phyloP scores from a whole-genome alignment of 2,888 invertebrate genomes.

The Conus canariensis region DNA sequence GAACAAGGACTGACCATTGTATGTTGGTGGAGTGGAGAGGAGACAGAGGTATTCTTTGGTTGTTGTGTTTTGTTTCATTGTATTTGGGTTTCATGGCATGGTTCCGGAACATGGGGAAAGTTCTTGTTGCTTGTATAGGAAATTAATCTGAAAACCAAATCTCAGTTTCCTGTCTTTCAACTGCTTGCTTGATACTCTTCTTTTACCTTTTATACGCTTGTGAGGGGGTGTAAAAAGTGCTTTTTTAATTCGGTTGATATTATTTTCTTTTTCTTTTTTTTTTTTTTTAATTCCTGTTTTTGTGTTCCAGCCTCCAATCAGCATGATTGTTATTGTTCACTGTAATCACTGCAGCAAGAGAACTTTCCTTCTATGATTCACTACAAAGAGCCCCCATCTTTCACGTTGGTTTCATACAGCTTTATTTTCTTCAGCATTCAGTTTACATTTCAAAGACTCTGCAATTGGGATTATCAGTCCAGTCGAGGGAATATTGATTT shows the following conservation, averaged over 20 bases:
- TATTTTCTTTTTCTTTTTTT: constrained; percentile 16
- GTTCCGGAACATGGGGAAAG: not conserved
- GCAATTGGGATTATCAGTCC: too few relatives aligned
- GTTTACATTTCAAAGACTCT: too few relatives aligned
- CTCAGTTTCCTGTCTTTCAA: not conserved
- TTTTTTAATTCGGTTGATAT: constrained; percentile 8
- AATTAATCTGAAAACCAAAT: not conserved
- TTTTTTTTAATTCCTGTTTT: not conserved
- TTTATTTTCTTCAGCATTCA: not conserved
- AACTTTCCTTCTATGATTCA: too few relatives aligned
- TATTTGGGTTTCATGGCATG: not conserved
- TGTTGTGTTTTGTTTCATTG: not conserved
- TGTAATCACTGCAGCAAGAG: constrained; percentile 12
- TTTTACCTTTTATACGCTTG: not conserved
- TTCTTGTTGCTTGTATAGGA: not conserved
- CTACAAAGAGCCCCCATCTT: not conserved
- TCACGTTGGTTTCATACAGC: not conserved
- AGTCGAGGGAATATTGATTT: too few relatives aligned
- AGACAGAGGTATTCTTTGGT: not conserved
- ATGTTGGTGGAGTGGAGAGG: too few relatives aligned
- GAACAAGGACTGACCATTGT: not conserved
- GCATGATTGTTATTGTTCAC: not conserved
- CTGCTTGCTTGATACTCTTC: not conserved
- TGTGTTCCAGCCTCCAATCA: not conserved
- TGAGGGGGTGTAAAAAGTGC: not conserved